Conservation (phyloP, 2,888 invertebrate genomes). For the Acleris emargana region DNA sequence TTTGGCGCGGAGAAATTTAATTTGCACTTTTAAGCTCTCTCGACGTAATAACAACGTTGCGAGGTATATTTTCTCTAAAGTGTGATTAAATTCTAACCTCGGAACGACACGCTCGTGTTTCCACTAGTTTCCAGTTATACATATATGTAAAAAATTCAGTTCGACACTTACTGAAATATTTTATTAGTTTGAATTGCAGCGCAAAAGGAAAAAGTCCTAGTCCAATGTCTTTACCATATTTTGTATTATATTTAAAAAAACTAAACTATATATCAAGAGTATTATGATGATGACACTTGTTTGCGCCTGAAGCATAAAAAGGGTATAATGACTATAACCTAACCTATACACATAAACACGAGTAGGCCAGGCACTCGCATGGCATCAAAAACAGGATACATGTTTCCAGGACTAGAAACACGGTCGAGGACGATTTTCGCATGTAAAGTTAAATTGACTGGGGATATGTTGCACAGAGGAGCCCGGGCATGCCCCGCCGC, state of each 20-base stretch:
- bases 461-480: slow-evolving; percentile 29
- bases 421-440: slow-evolving; percentile 11
- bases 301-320: too few species aligned
- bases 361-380: background rate
- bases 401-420: too few species aligned
- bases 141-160: slow-evolving; percentile 1
- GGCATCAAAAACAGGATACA: background rate
- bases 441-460: slow-evolving; percentile 19
- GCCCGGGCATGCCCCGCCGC: slow-evolving; percentile 50
- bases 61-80: slow-evolving; percentile 47
- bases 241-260: too few species aligned
- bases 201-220: too few species aligned
- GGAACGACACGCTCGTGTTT: slow-evolving; percentile 28
- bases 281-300: too few species aligned
- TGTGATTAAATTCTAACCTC: slow-evolving; percentile 46
- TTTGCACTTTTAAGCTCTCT: slow-evolving; percentile 62
- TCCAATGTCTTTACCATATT: too few species aligned
- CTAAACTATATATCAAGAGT: too few species aligned
- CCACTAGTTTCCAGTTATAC: slow-evolving; percentile 13
- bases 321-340: too few species aligned
- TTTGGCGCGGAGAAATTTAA: slow-evolving; percentile 65
- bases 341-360: too few species aligned
- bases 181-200: background rate
- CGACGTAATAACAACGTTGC: slow-evolving; percentile 46
- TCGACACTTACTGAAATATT: background rate